Percentiles rank a stretch among this genome's conserved stretches.
Conservation (phyloP, 2,113 vertebrate genomes). For the Furnarius figulus region DNA sequence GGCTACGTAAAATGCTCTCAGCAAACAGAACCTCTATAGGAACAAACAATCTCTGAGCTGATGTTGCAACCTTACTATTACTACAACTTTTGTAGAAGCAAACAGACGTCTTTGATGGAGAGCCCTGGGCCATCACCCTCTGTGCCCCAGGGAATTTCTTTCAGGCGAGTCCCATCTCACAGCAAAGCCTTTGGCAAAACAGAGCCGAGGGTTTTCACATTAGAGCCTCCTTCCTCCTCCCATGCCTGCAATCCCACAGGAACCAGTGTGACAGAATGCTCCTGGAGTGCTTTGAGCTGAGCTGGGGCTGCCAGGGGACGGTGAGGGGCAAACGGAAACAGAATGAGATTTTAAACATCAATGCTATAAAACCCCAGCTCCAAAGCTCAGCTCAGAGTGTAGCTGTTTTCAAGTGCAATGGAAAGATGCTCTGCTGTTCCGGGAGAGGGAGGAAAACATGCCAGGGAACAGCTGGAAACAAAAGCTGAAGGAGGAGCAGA, state of each 20-base stretch:
- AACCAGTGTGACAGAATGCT: background rate
- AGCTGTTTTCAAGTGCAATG: background rate
- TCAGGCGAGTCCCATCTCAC: background rate
- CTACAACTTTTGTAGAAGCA: background rate
- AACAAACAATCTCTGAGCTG: background rate
- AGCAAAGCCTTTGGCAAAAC: background rate
- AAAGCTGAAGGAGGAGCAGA: conserved; percentile 17
- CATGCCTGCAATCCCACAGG: background rate
- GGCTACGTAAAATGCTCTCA: background rate
- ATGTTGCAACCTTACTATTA: background rate
- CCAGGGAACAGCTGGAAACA: conserved; percentile 39
- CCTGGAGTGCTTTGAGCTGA: fast-evolving
- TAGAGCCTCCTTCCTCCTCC: background rate
- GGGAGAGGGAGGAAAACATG: background rate
- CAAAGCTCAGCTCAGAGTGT: fast-evolving
- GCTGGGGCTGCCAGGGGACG: background rate
- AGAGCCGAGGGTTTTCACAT: background rate
- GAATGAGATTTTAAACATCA: background rate
- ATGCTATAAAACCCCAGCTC: background rate
- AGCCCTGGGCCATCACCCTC: background rate
- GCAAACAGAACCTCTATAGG: background rate
- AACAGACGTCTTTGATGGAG: background rate
- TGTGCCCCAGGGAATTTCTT: background rate
- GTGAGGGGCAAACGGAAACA: background rate
- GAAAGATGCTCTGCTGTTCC: background rate